These are phyloP conservation scores for Pycnonotus jocosus DNA, from an alignment of 2,113 vertebrate genomes.

Conservation along the genomic window DNA sequence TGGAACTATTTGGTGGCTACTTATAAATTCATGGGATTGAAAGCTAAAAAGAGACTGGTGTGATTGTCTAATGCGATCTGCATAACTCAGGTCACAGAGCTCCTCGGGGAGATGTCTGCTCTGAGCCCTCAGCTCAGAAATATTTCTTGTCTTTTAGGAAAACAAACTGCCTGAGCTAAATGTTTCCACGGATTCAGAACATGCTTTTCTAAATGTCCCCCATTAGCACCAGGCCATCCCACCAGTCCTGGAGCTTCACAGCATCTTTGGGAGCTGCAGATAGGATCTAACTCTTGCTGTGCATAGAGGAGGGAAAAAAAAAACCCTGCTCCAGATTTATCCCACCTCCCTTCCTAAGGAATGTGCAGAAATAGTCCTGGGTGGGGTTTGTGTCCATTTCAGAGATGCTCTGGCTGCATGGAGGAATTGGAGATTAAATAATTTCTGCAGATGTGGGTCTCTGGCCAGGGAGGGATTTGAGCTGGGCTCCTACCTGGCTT, in stretches of 20 bases:
- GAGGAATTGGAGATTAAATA: not conserved
- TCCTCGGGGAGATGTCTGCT: not conserved
- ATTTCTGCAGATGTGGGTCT: not conserved
- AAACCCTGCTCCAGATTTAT: rapidly evolving
- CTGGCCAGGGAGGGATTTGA: not conserved
- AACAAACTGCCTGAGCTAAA: not conserved
- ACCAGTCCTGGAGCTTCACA: not conserved
- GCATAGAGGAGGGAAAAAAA: rapidly evolving
- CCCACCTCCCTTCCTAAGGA: not conserved
- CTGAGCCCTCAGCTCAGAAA: not conserved
- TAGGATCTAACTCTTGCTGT: not conserved
- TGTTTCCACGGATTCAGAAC: not conserved
- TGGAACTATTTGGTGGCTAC: not conserved
- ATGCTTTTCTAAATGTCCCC: not conserved
- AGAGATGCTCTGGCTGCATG: not conserved
- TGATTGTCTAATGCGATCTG: not conserved
- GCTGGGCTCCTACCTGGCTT: not conserved
- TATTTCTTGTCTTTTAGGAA: not conserved
- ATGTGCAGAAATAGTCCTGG: not conserved
- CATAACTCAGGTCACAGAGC: slow-evolving; percentile 9
- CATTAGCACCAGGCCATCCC: not conserved
- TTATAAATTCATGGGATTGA: slow-evolving; percentile 32
- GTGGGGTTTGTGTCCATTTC: not conserved
- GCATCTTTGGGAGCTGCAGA: not conserved
- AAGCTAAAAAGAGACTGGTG: not conserved